Conservation (phyloP, 2,797 vertebrate genomes). For the Pangasius sanitwongsei region DNA sequence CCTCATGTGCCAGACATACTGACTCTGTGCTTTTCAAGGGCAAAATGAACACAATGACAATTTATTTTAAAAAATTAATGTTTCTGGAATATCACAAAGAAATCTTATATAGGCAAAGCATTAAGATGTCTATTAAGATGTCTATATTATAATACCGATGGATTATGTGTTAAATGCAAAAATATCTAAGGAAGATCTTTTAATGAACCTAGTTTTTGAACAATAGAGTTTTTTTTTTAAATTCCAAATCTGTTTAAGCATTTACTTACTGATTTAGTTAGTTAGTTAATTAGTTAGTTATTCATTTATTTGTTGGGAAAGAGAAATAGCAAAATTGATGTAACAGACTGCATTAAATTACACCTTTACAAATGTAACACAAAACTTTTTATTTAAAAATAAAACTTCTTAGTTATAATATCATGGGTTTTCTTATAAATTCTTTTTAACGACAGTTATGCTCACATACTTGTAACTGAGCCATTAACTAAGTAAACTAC, state of each 20-base stretch:
- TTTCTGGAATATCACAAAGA: neutral
- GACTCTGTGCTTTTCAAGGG: conserved; percentile 56
- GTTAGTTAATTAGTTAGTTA: neutral
- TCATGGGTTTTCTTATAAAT: neutral
- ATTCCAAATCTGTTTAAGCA: neutral
- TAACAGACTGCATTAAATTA: neutral
- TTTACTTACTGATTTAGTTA: neutral
- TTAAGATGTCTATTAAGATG: neutral
- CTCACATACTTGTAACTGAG: neutral
- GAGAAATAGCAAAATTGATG: neutral
- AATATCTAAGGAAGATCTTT: neutral
- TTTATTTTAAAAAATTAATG: neutral
- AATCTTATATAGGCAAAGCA: neutral
- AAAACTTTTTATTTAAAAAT: neutral
- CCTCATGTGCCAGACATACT: conserved; percentile 60
- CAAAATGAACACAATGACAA: conserved; percentile 22
- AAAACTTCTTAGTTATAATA: neutral
- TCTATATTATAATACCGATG: neutral
- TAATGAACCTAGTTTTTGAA: neutral
- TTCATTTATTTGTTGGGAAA: neutral
- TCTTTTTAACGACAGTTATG: neutral
- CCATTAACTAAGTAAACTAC: neutral
- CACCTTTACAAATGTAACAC: neutral
- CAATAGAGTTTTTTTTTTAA: neutral
- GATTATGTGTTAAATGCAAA: too few relatives aligned